Conservation (phyloP, 2,797 vertebrate species). For the Phataginus tetradactyla region DNA sequence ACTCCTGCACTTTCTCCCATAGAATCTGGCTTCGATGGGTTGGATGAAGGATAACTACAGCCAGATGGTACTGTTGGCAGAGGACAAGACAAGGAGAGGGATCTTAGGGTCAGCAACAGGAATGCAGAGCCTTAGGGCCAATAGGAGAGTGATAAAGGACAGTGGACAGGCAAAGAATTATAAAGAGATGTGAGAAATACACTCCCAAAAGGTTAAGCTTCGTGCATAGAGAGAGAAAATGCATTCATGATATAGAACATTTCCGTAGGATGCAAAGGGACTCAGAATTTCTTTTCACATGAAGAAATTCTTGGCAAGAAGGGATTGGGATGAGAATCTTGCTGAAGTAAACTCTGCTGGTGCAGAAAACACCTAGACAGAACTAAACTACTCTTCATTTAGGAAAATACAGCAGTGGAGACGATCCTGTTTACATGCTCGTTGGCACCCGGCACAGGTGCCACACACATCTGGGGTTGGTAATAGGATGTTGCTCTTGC, state of each 20-base stretch:
- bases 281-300: neutral
- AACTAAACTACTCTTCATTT: neutral
- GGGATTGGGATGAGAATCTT: neutral
- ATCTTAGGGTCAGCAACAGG: neutral
- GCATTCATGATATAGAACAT: neutral
- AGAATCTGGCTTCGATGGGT: neutral
- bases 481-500: neutral
- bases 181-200: neutral
- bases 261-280: neutral
- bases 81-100: neutral
- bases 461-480: rapidly evolving
- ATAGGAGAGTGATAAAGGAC: neutral
- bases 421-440: too few relatives aligned
- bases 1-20: neutral
- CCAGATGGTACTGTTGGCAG: neutral
- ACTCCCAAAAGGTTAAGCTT: neutral
- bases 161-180: neutral
- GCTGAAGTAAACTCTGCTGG: neutral
- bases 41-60: neutral
- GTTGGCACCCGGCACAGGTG: neutral
- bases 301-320: neutral
- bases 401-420: neutral
- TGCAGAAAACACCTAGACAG: neutral
- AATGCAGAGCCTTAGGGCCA: neutral
- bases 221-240: neutral